Conservation (phyloP, 2,797 vertebrate genomes). For the Orientallactaga sibirica region DNA sequence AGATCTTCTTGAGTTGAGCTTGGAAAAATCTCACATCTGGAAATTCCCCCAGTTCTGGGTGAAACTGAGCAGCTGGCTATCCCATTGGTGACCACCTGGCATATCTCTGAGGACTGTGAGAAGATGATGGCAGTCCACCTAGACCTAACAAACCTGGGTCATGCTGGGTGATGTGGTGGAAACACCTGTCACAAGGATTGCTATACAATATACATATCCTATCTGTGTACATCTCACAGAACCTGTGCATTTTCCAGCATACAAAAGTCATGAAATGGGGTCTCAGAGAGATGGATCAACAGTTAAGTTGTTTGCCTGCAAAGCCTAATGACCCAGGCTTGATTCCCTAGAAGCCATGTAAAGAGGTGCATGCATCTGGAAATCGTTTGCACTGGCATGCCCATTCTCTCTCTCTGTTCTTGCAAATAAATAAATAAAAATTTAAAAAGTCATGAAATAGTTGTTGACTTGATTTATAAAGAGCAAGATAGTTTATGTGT, state of each 20-base stretch:
- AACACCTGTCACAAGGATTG: background rate
- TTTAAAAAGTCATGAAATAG: background rate
- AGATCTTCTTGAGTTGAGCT: background rate
- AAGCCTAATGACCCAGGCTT: no score
- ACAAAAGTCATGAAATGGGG: background rate
- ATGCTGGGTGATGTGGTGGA: background rate
- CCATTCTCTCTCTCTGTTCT: no score
- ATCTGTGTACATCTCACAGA: background rate
- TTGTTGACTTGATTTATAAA: conserved; percentile 38
- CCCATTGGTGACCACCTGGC: background rate
- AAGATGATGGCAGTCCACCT: conserved; percentile 4
- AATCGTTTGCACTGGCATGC: no score
- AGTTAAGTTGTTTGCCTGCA: no score
- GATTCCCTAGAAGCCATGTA: no score
- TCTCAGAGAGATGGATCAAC: no score
- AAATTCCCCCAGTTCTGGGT: background rate
- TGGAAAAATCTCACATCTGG: background rate
- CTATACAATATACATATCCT: background rate
- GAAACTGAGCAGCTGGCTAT: background rate
- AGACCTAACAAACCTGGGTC: background rate
- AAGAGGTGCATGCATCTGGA: no score
- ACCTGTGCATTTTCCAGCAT: background rate
- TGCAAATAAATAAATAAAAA: no score
- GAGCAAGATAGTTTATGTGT: background rate
- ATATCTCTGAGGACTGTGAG: conserved; percentile 2